phyloP scores from a whole-genome alignment of 2,888 invertebrate genomes.

The Boloria selene region DNA sequence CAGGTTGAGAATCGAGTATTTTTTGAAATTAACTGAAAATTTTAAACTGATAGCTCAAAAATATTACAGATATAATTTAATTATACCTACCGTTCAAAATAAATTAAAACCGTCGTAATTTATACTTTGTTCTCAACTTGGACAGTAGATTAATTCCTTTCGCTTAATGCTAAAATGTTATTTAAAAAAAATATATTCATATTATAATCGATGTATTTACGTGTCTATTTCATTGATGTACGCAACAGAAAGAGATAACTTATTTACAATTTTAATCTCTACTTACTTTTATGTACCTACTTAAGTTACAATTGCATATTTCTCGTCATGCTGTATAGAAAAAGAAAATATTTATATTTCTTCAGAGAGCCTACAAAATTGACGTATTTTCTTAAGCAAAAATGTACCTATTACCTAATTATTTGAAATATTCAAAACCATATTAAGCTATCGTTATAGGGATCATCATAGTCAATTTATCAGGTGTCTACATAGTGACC shows the following conservation, averaged over 20 bases:
- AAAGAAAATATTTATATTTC: slow-evolving; percentile 26
- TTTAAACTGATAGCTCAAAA: background rate
- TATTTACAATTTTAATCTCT: slow-evolving; percentile 20
- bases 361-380: slow-evolving; percentile 33
- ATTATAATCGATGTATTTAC: slow-evolving; percentile 34
- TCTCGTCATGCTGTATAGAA: slow-evolving; percentile 20
- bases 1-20: slow-evolving; percentile 31
- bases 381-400: slow-evolving; percentile 33
- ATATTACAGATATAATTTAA: background rate
- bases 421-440: slow-evolving; percentile 20
- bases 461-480: slow-evolving; percentile 41
- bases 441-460: slow-evolving; percentile 30
- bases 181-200: slow-evolving; percentile 39
- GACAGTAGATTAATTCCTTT: slow-evolving; percentile 29
- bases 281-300: background rate
- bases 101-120: background rate
- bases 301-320: slow-evolving; percentile 10
- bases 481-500: slow-evolving; percentile 32
- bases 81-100: background rate
- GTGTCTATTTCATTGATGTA: slow-evolving; percentile 30
- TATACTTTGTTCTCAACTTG: slow-evolving; percentile 27
- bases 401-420: slow-evolving; percentile 9
- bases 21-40: background rate
- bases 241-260: slow-evolving; percentile 12
- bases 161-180: slow-evolving; percentile 43